Base-by-base conservation (phyloP, 2,113 vertebrate genomes). In the Suricata suricatta region DNA sequence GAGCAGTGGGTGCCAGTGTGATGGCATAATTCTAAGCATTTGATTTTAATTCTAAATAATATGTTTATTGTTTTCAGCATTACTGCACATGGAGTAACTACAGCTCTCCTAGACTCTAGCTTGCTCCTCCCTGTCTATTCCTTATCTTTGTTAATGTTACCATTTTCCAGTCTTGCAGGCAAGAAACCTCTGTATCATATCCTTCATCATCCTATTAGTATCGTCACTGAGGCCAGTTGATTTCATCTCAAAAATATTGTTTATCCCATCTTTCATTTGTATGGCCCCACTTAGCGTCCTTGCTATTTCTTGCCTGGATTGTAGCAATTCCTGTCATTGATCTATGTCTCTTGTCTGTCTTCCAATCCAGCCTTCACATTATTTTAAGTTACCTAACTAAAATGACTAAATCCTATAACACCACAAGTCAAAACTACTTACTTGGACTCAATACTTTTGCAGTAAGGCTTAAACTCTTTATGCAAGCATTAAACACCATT, bases 41-140 rank as follows among this genome's bases (percentile, higher is more conserved):
- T 96, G 35, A 57, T 97, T 97, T 97, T 44, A 89, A n/a, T 93
- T 87, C 31, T 93, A 90, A 95, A 94, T 96, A 87, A 86, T 25
- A 87, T 72, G 29, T 92, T 96, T 83, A 63, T 88, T 97, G 69
- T 96, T 96, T 82, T 82, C 17, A 84, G 50, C 96, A 81, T 95
- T 68, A 92, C 80, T 90, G 77, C 85, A 91, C 95, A n/a, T 96
- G 66, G 82, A 86, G 47, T 81, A 41, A 66, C 79, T 64, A 1
- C 21, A 60, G n/a, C 8, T 63, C 9, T 88, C 35, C 41, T 79
- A 68, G 68, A 90, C 35, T 92, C 27, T 90, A 3, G 33, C 54
- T 74, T 93, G 14, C 38, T 94, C 19, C 19, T 96, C 10, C 68
- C 63, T 92, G 8, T 63, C 4, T 82, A 14, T 94, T 87, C 8